Percentiles rank a stretch among this genome's conserved stretches.
Evolutionary conservation across 2,888 invertebrate species (phyloP).

Genomic region (Sphinx pinastri): DNA sequence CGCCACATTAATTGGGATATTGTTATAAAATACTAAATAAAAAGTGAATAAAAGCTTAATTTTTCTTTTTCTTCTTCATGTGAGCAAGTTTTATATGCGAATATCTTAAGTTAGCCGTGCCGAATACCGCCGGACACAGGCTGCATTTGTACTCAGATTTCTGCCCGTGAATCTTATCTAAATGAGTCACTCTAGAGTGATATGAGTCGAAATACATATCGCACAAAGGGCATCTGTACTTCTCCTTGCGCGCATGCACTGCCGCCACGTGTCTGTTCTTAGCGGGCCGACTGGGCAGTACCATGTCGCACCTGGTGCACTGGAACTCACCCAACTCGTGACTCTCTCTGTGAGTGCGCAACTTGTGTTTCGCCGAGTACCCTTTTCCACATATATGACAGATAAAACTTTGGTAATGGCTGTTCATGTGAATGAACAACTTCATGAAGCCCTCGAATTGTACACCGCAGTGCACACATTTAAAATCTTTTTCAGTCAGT

Average conservation of each 20-base stretch:
- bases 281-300: constrained; percentile 57
- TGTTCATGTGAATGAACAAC: constrained; percentile 70
- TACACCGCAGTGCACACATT: constrained; percentile 56
- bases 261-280: constrained; percentile 53
- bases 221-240: constrained; percentile 65
- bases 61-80: constrained; percentile 43
- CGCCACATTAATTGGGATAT: no score
- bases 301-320: constrained; percentile 69
- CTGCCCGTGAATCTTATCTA: constrained; percentile 56
- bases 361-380: constrained; percentile 67
- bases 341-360: constrained; percentile 64
- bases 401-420: constrained; percentile 69
- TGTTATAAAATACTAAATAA: no score
- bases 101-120: constrained; percentile 63
- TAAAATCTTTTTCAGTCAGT: constrained; percentile 54
- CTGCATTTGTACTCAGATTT: constrained; percentile 58
- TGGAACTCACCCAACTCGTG: constrained; percentile 66
- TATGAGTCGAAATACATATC: constrained; percentile 57
- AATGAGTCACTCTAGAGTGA: constrained; percentile 56
- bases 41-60: background rate
- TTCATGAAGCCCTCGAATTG: constrained; percentile 55
- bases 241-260: constrained; percentile 56
- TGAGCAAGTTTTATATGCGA: constrained; percentile 67
- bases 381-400: constrained; percentile 77
- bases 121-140: constrained; percentile 57